Percentiles rank a stretch among this genome's conserved stretches.
phyloP scores from a whole-genome alignment of 2,888 invertebrate species.

The Xestoiulus laeticollis region DNA sequence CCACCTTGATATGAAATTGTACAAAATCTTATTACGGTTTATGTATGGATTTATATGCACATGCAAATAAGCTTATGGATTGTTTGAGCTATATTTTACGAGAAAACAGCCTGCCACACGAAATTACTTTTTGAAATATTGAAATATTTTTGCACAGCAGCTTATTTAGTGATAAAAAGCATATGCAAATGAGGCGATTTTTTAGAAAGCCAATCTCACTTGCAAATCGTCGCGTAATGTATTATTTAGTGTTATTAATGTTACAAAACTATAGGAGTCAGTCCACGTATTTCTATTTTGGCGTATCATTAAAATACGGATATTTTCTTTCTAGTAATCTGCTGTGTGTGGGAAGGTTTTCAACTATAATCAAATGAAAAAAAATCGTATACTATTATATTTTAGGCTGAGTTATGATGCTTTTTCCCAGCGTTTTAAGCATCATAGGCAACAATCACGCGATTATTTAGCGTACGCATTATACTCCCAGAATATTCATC shows the following conservation, averaged over 20 bases:
- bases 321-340: background rate
- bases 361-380: constrained; percentile 14
- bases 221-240: background rate
- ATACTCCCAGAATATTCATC: background rate
- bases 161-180: background rate
- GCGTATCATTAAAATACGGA: background rate
- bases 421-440: constrained; percentile 32
- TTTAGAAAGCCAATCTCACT: background rate
- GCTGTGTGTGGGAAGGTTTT: constrained; percentile 16
- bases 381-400: background rate
- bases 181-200: constrained; percentile 1
- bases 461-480: background rate
- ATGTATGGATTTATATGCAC: background rate
- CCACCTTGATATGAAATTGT: background rate
- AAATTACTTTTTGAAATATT: constrained; percentile 19
- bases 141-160: background rate
- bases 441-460: background rate
- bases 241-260: background rate
- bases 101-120: background rate
- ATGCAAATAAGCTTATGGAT: background rate
- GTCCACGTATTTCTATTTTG: background rate
- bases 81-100: background rate
- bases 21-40: background rate
- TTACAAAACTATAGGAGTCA: background rate
- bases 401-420: background rate